Evolutionary conservation across 1,140 invertebrate genomes (phyloP).

Genomic region (Temnothorax nylanderi): DNA sequence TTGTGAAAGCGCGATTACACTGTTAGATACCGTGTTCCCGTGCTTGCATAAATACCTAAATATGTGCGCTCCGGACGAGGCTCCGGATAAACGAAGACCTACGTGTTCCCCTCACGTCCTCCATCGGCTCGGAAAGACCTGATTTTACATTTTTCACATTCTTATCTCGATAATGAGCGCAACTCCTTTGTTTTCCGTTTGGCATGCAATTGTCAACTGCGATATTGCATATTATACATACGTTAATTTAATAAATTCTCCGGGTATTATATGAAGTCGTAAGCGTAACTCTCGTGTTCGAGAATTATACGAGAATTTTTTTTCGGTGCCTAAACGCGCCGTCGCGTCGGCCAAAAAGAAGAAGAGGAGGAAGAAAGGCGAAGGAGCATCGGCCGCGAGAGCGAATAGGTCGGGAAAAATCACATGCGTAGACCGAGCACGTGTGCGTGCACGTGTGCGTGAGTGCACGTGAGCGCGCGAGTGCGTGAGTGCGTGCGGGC

Average conservation of each 20-base stretch:
- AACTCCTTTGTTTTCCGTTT: no score
- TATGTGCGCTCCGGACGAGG: no score
- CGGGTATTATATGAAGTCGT: neutral
- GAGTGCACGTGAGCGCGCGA: neutral
- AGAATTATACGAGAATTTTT: constrained; percentile 30
- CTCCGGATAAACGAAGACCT: no score
- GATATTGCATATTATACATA: neutral
- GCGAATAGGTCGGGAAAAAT: constrained; percentile 47
- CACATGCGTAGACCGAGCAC: neutral
- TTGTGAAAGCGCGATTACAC: no score
- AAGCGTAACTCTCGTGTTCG: neutral
- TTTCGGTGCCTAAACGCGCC: constrained; percentile 11
- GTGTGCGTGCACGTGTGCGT: neutral
- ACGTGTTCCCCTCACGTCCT: no score
- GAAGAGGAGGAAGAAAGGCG: neutral
- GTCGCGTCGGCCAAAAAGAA: neutral
- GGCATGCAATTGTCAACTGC: no score
- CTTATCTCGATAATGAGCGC: no score
- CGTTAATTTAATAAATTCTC: neutral
- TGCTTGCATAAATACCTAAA: no score
- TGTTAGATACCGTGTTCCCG: no score
- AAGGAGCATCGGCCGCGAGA: constrained; percentile 2
- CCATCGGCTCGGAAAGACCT: no score
- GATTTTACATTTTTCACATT: no score
- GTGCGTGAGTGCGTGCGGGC: neutral